phyloP scores from a whole-genome alignment of 2,888 invertebrate genomes.

The Lagria hirta region DNA sequence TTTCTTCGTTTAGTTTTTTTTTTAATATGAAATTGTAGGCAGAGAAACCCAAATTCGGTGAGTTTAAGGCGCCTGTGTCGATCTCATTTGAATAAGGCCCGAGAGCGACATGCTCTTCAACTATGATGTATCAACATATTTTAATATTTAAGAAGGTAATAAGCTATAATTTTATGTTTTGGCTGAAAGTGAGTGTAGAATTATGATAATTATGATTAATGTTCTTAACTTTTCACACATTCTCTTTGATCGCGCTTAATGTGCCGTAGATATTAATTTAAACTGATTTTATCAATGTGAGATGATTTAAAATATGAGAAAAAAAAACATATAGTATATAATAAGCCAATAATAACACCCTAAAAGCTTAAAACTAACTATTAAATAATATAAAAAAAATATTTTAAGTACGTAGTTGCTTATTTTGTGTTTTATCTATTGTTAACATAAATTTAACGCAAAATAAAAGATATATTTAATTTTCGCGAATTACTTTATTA shows the following conservation, averaged over 20 bases:
- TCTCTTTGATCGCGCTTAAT: conserved; percentile 39
- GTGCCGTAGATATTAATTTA: conserved; percentile 38
- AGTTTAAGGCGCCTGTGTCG: conserved; percentile 31
- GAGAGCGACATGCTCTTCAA: conserved; percentile 33
- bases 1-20: too few relatives aligned
- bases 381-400: too few relatives aligned
- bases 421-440: too few relatives aligned
- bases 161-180: conserved; percentile 45
- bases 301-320: conserved; percentile 16
- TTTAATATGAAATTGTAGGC: too few relatives aligned
- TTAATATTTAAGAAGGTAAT: conserved; percentile 46
- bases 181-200: conserved; percentile 41
- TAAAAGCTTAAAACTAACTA: too few relatives aligned
- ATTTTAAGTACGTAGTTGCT: too few relatives aligned
- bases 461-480: too few relatives aligned
- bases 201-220: conserved; percentile 47
- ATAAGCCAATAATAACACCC: too few relatives aligned
- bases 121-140: conserved; percentile 45
- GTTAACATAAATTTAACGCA: too few relatives aligned
- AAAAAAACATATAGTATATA: too few relatives aligned
- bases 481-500: too few relatives aligned
- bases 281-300: conserved; percentile 28
- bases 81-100: conserved; percentile 35
- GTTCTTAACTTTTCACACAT: conserved; percentile 38
- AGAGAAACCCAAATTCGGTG: too few relatives aligned